Base-by-base conservation (phyloP, 2,888 invertebrate species). In the Hymenopus coronatus region DNA sequence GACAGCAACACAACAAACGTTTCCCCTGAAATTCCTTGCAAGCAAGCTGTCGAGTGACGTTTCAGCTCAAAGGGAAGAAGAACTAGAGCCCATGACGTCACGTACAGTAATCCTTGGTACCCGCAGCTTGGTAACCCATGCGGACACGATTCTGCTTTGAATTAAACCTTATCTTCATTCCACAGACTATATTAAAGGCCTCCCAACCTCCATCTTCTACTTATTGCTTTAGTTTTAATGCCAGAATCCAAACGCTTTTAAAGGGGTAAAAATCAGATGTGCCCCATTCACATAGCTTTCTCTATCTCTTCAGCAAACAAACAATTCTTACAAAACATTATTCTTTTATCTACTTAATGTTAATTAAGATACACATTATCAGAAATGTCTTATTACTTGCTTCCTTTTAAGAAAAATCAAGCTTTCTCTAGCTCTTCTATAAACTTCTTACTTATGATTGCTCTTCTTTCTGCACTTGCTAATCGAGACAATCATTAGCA, bases 81-180 rank as follows among this genome's bases (percentile, higher is more conserved):
- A 33, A 30, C 20, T 70, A 3, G 54, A 70, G 54, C 20, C 54
- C 54, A 70, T 6, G 54, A 70, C 20, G 54, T 70, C 54, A 70
- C 54, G 25, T 70, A 6, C 54, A 70, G 54, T 70, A 70, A 70
- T 70, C 54, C 54, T 70, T 70, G 20, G 54, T 70, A 70, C 54
- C 54, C 54, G 54, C 54, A 70, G 54, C 54, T 70, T 25, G 54
- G 54, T 70, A 70, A 70, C 54, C 54, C 54, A 70, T 70, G 54
- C 54, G 54, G 54, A 86, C 81, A 30, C 70, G 28, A 28, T 86
- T 70, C 25, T 86, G 87, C 82, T 82, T 33, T 87, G 87, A 87
- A 87, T 82, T 82, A 87, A 87, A 82, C 87, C 30, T 86, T 87
- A 87, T 87, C 87, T 30, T 28, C 87, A n/a, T 87, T 33, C 33